Evolutionary conservation across 1,140 invertebrate genomes (phyloP).

Genomic region (Caerostris darwini): DNA sequence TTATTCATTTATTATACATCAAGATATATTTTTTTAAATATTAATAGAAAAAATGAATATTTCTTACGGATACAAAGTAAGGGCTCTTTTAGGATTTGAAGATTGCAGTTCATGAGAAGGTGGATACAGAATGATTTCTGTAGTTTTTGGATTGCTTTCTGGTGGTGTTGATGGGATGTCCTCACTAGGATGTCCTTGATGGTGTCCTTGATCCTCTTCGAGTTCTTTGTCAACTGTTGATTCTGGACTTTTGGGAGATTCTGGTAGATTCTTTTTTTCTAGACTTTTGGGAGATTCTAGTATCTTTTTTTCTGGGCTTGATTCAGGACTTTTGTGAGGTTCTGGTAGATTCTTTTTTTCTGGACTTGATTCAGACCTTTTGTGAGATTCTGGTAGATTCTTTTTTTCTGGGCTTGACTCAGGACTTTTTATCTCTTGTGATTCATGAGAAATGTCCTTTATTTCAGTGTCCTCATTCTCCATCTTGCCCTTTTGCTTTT

Average conservation of each 20-base stretch:
- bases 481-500: not conserved
- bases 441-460: not conserved
- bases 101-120: not conserved
- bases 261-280: not conserved
- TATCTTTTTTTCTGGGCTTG: too few relatives aligned
- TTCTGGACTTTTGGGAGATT: not conserved
- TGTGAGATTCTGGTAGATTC: not conserved
- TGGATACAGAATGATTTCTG: not conserved
- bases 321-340: too few relatives aligned
- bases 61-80: not conserved
- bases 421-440: not conserved
- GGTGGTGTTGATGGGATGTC: not conserved
- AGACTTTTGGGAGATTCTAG: too few relatives aligned
- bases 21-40: not conserved
- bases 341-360: too few relatives aligned
- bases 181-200: not conserved
- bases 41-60: not conserved
- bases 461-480: not conserved
- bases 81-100: not conserved
- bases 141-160: not conserved
- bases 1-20: too few relatives aligned
- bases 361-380: not conserved
- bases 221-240: not conserved
- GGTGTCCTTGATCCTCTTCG: not conserved
- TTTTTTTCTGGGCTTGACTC: not conserved